Percentiles rank a stretch among this genome's conserved stretches.
Evolutionary conservation across 2,113 vertebrate species (phyloP).

Genomic region (Mus spicilegus): DNA sequence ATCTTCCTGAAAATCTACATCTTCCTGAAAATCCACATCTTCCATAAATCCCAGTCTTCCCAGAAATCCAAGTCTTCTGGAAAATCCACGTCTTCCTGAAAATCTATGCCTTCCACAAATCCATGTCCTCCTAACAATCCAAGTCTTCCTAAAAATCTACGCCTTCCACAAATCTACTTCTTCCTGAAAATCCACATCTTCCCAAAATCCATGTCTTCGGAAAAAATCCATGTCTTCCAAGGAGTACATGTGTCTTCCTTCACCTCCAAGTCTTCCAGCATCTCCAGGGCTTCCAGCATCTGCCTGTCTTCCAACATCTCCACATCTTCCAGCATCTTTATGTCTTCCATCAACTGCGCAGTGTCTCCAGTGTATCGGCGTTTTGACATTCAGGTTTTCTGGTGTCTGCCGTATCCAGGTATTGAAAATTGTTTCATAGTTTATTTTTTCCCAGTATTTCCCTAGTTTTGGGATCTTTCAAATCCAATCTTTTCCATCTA

Average conservation of each 20-base stretch:
- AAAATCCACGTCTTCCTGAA: not conserved
- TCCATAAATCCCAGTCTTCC: not conserved
- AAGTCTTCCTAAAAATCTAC: not conserved
- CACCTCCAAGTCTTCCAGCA: slow-evolving; percentile 66
- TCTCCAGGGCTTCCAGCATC: slow-evolving; percentile 63
- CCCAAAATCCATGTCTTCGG: slow-evolving; percentile 34
- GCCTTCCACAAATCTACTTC: slow-evolving; percentile 27
- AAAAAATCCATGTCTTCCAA: not conserved
- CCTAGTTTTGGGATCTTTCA: slow-evolving; percentile 45
- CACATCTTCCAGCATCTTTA: slow-evolving; percentile 24
- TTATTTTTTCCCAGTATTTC: slow-evolving; percentile 14
- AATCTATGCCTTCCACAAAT: slow-evolving; percentile 29
- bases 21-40: slow-evolving; percentile 32
- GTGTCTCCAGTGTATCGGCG: slow-evolving; percentile 54
- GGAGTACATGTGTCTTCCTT: slow-evolving; percentile 60
- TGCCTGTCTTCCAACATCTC: slow-evolving; percentile 46
- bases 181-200: slow-evolving; percentile 55
- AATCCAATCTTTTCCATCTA: slow-evolving; percentile 36
- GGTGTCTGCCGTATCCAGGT: slow-evolving; percentile 77
- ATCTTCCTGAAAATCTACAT: slow-evolving; percentile 1
- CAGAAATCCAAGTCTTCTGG: not conserved
- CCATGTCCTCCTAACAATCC: not conserved
- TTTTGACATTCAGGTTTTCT: slow-evolving; percentile 72
- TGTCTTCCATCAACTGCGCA: slow-evolving; percentile 43
- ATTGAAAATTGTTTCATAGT: slow-evolving; percentile 70